phyloP scores from a whole-genome alignment of 2,113 vertebrate genomes.

The Platichthys stellatus region DNA sequence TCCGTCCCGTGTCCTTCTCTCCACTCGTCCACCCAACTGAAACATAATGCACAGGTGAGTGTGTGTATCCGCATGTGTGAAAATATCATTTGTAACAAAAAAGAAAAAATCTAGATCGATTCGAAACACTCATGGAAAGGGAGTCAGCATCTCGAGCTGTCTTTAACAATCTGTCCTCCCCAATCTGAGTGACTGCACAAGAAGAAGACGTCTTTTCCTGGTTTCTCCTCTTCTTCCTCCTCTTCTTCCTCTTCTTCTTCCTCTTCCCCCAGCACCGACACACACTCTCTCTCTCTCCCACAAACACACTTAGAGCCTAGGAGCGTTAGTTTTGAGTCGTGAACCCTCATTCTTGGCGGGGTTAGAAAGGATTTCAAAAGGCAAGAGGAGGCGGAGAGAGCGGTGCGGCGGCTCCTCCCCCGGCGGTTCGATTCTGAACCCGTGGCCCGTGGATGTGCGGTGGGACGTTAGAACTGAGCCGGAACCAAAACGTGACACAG shows the following conservation, averaged over 20 bases:
- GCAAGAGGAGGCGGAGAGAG: slow-evolving; percentile 13
- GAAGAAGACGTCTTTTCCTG: too few species aligned
- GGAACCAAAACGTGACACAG: slow-evolving; percentile 51
- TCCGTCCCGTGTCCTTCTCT: slow-evolving; percentile 14
- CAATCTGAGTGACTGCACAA: not conserved
- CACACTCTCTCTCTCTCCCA: slow-evolving; percentile 6
- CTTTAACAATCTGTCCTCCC: slow-evolving; percentile 4
- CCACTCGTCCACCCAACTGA: slow-evolving; percentile 3
- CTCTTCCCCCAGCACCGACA: slow-evolving; percentile 9
- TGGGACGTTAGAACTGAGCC: slow-evolving; percentile 16
- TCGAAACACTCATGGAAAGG: slow-evolving; percentile 27
- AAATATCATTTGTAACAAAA: slow-evolving; percentile 67
- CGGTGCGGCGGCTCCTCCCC: slow-evolving; percentile 4
- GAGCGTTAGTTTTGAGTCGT: slow-evolving; percentile 17
- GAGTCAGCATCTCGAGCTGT: slow-evolving; percentile 25
- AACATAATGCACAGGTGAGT: slow-evolving; percentile 59
- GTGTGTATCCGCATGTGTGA: slow-evolving; percentile 47
- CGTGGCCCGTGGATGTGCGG: slow-evolving; percentile 1
- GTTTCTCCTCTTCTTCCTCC: not conserved
- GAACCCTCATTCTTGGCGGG: slow-evolving; percentile 71
- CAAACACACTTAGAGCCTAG: not conserved
- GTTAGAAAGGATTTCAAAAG: slow-evolving; percentile 43
- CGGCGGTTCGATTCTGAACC: slow-evolving; percentile 2
- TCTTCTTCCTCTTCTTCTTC: not conserved
- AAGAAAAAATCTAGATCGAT: slow-evolving; percentile 41